Evolutionary conservation across 2,113 vertebrate species (phyloP).

Genomic region (Okapia johnstoni): DNA sequence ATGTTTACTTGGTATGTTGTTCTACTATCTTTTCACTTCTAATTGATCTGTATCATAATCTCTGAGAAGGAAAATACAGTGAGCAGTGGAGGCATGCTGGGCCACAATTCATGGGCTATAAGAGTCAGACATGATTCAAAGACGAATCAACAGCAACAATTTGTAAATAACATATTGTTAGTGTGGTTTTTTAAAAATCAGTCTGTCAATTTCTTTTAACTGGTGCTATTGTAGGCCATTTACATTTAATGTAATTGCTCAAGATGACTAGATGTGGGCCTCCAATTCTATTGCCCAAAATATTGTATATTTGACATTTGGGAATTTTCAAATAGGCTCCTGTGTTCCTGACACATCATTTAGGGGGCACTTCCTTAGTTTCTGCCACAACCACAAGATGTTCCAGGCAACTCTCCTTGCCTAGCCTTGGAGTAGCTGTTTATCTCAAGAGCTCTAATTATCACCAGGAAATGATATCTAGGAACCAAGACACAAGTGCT

Average conservation of each 20-base stretch:
- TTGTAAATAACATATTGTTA: neutral
- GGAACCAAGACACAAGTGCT: neutral
- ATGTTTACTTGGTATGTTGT: neutral
- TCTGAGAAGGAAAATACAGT: neutral
- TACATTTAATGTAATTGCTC: neutral
- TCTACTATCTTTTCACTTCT: neutral
- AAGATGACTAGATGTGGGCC: neutral
- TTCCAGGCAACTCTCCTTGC: neutral
- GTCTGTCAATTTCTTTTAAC: neutral
- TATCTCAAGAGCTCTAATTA: neutral
- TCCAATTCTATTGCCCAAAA: neutral
- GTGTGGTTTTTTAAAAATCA: neutral
- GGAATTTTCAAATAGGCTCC: neutral
- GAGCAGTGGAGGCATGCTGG: neutral
- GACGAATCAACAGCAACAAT: rapidly evolving
- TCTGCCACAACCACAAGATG: neutral
- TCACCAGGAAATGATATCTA: neutral
- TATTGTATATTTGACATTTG: neutral
- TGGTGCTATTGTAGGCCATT: neutral
- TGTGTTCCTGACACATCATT: neutral
- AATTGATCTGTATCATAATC: neutral
- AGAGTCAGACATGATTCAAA: neutral
- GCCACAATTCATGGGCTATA: neutral
- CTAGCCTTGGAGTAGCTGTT: neutral
- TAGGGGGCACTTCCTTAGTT: neutral